Conservation (phyloP, 2,888 invertebrate species). For the Marronus borbonicus region DNA sequence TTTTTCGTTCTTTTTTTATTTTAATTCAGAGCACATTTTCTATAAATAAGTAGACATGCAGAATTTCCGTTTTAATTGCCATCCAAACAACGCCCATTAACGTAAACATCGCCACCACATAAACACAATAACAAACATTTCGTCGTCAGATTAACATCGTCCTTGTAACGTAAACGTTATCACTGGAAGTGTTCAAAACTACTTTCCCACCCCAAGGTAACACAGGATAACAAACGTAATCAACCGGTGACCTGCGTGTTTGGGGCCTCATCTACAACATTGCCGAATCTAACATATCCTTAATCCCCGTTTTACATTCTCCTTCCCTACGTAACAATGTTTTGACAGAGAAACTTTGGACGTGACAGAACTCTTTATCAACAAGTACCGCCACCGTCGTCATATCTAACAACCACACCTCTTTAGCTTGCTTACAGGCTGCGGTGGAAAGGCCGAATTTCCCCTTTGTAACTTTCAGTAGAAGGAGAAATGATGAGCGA, state of each 20-base stretch:
- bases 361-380: constrained; percentile 46
- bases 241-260: background rate
- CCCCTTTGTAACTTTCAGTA: background rate
- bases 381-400: constrained; percentile 11
- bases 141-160: background rate
- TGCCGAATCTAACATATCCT: background rate
- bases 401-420: constrained; percentile 1
- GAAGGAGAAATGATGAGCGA: background rate
- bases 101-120: background rate
- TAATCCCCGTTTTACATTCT: background rate
- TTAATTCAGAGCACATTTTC: no score
- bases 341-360: constrained; percentile 43
- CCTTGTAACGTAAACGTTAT: constrained; percentile 15
- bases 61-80: background rate
- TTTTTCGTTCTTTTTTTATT: no score
- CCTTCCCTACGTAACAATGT: constrained; percentile 22
- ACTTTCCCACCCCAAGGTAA: background rate
- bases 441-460: constrained; percentile 1
- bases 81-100: background rate
- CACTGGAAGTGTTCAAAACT: background rate
- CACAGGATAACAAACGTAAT: background rate
- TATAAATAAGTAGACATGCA: background rate
- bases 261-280: background rate
- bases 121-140: constrained; percentile 14
- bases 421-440: background rate